These are phyloP conservation scores for Sitobion miscanthi DNA, from an alignment of 1,140 invertebrate genomes.

Conservation along the genomic window DNA sequence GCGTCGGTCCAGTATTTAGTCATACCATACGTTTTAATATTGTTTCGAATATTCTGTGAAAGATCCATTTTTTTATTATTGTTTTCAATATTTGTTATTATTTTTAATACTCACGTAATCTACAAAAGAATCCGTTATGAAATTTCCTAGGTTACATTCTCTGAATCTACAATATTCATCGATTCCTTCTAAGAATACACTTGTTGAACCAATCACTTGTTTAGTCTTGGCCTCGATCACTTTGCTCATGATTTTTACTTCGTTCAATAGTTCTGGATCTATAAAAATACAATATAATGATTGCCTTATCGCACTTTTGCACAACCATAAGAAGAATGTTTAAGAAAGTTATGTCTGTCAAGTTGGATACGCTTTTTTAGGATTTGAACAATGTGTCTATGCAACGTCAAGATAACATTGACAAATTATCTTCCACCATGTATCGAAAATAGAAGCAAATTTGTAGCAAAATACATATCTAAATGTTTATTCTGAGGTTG, in stretches of 20 bases:
- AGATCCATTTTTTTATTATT: background rate
- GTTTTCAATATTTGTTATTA: background rate
- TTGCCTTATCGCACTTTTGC: background rate
- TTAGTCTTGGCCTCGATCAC: constrained; percentile 66
- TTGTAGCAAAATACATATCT: too few species aligned
- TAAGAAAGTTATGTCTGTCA: background rate
- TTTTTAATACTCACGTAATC: constrained; percentile 64
- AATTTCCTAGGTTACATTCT: constrained; percentile 88
- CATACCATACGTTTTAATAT: constrained; percentile 55
- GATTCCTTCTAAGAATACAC: constrained; percentile 71
- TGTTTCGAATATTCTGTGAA: constrained; percentile 15
- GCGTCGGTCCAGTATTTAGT: constrained; percentile 77
- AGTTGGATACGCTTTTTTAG: background rate
- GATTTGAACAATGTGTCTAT: too few species aligned
- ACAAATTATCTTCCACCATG: too few species aligned
- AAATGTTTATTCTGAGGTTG: too few species aligned
- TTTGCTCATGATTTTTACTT: constrained; percentile 65
- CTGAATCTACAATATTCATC: constrained; percentile 71
- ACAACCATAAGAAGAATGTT: background rate
- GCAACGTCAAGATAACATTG: too few species aligned
- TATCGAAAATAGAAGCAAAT: too few species aligned
- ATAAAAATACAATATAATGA: background rate
- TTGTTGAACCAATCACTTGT: constrained; percentile 68
- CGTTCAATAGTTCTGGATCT: background rate
- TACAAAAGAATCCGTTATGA: constrained; percentile 78